Evolutionary conservation across 2,888 invertebrate genomes (phyloP), one percentile per base, ranked within the genome.

Genomic region (Cryptocephalus moraei): DNA sequence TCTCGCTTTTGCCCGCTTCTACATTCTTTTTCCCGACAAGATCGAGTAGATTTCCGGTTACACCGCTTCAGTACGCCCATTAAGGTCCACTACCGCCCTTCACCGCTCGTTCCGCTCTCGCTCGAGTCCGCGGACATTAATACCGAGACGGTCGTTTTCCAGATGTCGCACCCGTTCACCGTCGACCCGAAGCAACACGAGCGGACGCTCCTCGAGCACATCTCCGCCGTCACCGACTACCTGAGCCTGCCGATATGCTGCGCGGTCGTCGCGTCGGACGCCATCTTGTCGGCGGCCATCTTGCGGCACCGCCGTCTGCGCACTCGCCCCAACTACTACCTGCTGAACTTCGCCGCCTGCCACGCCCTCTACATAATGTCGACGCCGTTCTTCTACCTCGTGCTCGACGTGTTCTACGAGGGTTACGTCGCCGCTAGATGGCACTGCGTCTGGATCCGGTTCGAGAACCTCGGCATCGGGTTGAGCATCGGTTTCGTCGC

Each of bases 371-470:
- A 55, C 32, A 54, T 54, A 6, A 22, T 55, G 13, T 55, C 52
- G 9, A 55, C 52, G 22, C 55, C 55, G 4, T 14, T 50, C 2
- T 50, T 55, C n/a, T 49, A 55, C 41, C 22, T 49, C n/a, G 41
- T 51, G 4, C n/a, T 53, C 14, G 55, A 55, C 33, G 34, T 50
- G 8, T 50, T 53, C 45, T 55, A 48, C 34, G 22, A 38, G 4
- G 31, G 45, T n/a, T 32, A 39, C n/a, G 14, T 53, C 10, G 50
- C 48, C 3, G 39, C 50, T 2, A 38, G 31, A 8, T 53, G 51
- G 55, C 53, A 52, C 39, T 55, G 55, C 42, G 43, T 49, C 32
- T 55, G 55, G 55, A 44, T 48, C 2, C 42, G 52, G 22, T 13
- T 50, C 1, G 55, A 53, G 11, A 52, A 52, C 39, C 49, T 49